Evolutionary conservation across 2,113 vertebrate species (phyloP), one percentile per base, ranked within the genome.

Genomic region (Hyla sarda): DNA sequence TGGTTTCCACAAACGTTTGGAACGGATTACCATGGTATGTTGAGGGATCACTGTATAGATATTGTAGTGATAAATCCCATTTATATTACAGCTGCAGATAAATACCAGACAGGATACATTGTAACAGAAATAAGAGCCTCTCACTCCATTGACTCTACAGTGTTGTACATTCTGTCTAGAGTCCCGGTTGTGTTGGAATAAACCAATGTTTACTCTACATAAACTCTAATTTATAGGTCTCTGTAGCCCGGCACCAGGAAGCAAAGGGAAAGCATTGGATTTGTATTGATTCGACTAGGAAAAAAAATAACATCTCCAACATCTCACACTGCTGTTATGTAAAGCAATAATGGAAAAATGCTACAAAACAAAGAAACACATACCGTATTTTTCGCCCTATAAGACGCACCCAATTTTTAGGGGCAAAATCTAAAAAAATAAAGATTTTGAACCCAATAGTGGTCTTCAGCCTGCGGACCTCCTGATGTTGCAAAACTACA

Each of bases 151-250:
- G 62, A 32, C 28, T n/a, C 1, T 23, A 16, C 45, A 28, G 34
- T 73, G n/a, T 73, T 28, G 41, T 28, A 3, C 19, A 25, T 23
- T 76, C 23, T 28, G 47, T 50, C 73, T 30, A 23, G 16, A 65
- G 23, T 14, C 37, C 45, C 67, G 50, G 50, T 52, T 34, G 62
- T 82, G 48, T 82, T 71, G 30, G 45, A 52, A 1, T 34, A 25
- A 67, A 47, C 60, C 60, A 67, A 82, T 50, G 81, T 82, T 71
- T 71, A 32, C 25, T 23, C 32, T 71, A 34, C 65, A 82, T 37
- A 50, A 79, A 50, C 16, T 52, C 67, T 48, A 81, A 81, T 81
- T 81, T 62, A 62, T 62, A 45, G 34, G 54, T 62, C 41, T 82
- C 58, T 82, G 16, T 82, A 82, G 60, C 60, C 21, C 79, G 5